Base-by-base conservation (phyloP, 2,888 invertebrate species). In the Pterostichus madidus region DNA sequence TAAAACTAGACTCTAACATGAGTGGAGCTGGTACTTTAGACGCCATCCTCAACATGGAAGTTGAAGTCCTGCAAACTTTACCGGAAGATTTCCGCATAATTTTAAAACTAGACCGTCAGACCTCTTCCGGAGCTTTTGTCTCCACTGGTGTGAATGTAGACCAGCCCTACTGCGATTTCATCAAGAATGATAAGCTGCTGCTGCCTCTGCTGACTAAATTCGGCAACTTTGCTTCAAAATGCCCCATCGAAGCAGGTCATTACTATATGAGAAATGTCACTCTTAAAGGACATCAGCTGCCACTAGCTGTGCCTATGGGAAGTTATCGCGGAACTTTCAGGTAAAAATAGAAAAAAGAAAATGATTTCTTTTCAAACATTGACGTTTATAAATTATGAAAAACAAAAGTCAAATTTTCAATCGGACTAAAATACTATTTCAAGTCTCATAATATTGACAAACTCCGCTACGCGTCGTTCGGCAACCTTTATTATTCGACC, bases 181-280 rank as follows among this genome's bases (percentile, higher is more conserved):
- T 64, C 35, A 64, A 35, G 5, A 64, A n/a, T n/a, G 64, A 64
- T 11, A 64, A 64, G 31, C 7, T 64, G n/a, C 15, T 64, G 35
- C 10, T 64, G n/a, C 64, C 64, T 0, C 10, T 64, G 32, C 1
- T 64, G 31, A 35, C 64, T 5, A 64, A 64, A 64, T 64, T 32
- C 15, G 64, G 64, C n/a, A 64, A 64, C 35, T 64, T 64, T 64
- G 64, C 35, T 35, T 13, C 64, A 1, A 64, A 35, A 5, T 64
- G 64, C 13, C 64, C 64, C 0, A 64, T 64, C 11, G 35, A 64
- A n/a, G 11, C 64, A 32, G 64, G 64, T 5, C 32, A 35, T n/a
- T 64, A 64, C 10, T 64, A 64, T 64, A 13, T 64, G 35, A 64
- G 31, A 13, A n/a, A 64, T 64, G 64, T 64, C 5, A 32, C 64